These are phyloP conservation scores for Luperina nickerlii DNA, from an alignment of 2,888 invertebrate genomes.

Conservation along the genomic window DNA sequence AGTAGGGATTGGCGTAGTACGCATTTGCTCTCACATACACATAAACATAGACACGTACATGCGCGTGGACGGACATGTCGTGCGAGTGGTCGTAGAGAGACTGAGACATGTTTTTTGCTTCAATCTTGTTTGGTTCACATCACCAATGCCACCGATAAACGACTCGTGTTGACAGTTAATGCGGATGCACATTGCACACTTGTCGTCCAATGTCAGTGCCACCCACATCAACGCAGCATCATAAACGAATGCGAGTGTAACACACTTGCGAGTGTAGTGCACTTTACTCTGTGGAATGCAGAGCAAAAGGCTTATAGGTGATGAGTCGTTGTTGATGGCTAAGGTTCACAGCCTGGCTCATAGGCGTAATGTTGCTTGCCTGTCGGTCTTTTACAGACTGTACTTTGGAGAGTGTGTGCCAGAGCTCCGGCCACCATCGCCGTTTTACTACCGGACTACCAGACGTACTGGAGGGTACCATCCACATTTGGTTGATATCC, in stretches of 20 bases:
- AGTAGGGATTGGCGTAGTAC: neutral
- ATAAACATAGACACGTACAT: neutral
- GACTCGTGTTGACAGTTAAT: neutral
- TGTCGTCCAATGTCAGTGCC: neutral
- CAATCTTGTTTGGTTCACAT: neutral
- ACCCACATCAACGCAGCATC: neutral
- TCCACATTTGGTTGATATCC: neutral
- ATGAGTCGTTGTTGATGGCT: too few species aligned
- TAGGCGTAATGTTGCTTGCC: neutral
- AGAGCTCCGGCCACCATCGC: too few species aligned
- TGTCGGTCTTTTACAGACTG: neutral
- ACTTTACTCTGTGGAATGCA: too few species aligned
- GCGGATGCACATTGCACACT: neutral
- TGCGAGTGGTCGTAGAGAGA: neutral
- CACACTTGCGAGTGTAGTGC: too few species aligned
- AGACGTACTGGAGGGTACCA: neutral
- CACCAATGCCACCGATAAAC: neutral
- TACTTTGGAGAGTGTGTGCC: neutral
- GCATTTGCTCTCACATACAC: neutral
- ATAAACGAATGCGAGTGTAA: too few species aligned
- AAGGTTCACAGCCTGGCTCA: too few species aligned
- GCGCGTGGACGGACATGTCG: neutral
- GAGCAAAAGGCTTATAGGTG: too few species aligned
- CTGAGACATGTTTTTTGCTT: neutral
- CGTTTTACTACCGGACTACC: too few species aligned